phyloP scores from a whole-genome alignment of 2,797 vertebrate genomes.

The Liparis tanakae region DNA sequence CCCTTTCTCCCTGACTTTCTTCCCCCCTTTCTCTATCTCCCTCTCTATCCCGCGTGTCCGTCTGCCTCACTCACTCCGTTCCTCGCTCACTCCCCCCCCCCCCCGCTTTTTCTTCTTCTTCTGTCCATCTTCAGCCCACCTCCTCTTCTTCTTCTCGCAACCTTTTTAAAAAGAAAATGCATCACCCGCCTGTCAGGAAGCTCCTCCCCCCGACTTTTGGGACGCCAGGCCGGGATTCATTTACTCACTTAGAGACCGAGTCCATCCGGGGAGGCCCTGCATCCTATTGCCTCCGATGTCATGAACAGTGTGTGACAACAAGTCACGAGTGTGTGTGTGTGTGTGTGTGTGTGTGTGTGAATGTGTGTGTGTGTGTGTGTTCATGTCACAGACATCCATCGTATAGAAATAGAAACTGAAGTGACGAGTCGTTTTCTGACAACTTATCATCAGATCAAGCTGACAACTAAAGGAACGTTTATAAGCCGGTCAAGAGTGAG shows the following conservation, averaged over 20 bases:
- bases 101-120: slow-evolving; percentile 14
- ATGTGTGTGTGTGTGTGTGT: no score
- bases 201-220: slow-evolving; percentile 37
- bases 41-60: slow-evolving; percentile 2
- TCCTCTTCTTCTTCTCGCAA: background rate
- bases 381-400: background rate
- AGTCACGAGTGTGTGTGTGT: background rate
- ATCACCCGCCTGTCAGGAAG: slow-evolving; percentile 42
- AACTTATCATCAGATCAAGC: background rate
- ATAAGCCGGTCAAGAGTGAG: background rate
- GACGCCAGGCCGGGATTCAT: slow-evolving; percentile 41
- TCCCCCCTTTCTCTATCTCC: slow-evolving; percentile 23
- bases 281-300: background rate
- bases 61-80: slow-evolving; percentile 20
- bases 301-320: background rate
- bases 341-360: no score
- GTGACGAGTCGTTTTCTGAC: background rate
- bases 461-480: background rate
- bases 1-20: slow-evolving; percentile 62
- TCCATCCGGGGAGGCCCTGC: background rate
- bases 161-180: background rate
- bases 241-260: slow-evolving; percentile 15
- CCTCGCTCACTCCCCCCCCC: slow-evolving; percentile 1
- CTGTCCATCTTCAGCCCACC: slow-evolving; percentile 15
- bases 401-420: background rate